Evolutionary conservation across 2,888 invertebrate species (phyloP), one percentile per base, ranked within the genome.

Genomic region (Nowickia ferox): DNA sequence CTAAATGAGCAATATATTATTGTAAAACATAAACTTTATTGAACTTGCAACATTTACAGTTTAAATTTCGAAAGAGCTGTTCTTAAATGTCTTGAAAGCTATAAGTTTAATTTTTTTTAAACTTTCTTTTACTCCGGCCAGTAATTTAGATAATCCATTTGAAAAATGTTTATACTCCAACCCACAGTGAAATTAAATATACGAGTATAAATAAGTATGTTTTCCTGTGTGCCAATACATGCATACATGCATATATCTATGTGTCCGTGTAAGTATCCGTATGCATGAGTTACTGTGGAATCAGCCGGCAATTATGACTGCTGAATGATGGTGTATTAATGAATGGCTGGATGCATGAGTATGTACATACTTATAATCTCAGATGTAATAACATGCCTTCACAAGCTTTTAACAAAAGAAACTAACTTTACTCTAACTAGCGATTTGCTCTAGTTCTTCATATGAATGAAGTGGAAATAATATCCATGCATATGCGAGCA

Each of bases 401-500:
- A 19, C 51, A 46, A 61, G 61, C 53, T 44, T 42, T 30, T 63
- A 65, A 78, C 75, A 86, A 83, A 79, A 68, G 83, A 86, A 80
- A 76, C 66, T 51, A 42, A 80, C 68, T 69, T 30, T 53, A 22
- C 44, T 59, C 66, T 55, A 74, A 61, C 53, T 42, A 80, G 55
- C 57, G 83, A 76, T 83, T 86, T 83, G 86, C 86, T 86, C 86
- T 80, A 86, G 68, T 86, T 86, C 83, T 65, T 80, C 19, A 61
- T 55, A 68, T 83, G 42, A 76, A 59, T 83, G 42, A 72, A 59
- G 79, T 81, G 42, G 48, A 80, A 66, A 59, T 80, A 65, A 65
- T 42, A 66, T 66, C 17, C 59, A 61, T 9, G 9, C 71, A 38
- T 15, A 65, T 38, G 72, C 53, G 55, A 61, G 55, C 15, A 63